These are phyloP conservation scores for Microplitis mediator DNA, from an alignment of 1,140 invertebrate genomes.

Conservation along the genomic window DNA sequence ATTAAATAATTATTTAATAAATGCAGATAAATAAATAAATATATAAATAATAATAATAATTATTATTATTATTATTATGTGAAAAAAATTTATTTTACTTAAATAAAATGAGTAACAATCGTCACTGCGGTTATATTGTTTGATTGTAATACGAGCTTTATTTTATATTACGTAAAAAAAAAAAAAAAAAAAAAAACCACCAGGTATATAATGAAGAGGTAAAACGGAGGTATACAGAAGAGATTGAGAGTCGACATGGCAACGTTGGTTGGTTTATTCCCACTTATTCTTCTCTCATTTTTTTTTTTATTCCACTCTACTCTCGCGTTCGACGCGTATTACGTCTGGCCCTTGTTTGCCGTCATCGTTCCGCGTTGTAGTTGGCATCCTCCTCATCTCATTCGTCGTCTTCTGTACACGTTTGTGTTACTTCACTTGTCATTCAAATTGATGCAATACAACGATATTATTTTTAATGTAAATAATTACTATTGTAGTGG, in stretches of 20 bases:
- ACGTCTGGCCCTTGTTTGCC: constrained; percentile 26
- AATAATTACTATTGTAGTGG: background rate
- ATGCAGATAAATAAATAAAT: no score
- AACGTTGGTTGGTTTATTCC: constrained; percentile 26
- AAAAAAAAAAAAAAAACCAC: background rate
- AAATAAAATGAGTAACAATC: background rate
- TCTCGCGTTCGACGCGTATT: constrained; percentile 13
- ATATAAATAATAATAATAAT: no score
- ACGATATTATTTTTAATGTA: background rate
- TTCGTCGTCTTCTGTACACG: background rate
- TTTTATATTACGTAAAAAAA: no score
- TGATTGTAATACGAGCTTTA: no score
- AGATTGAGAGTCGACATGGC: constrained; percentile 28
- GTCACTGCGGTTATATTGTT: background rate
- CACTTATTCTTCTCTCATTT: background rate
- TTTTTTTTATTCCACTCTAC: background rate
- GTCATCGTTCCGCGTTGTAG: constrained; percentile 26
- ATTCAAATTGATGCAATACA: background rate
- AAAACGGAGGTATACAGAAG: constrained; percentile 14
- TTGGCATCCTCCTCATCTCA: constrained; percentile 10
- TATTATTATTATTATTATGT: no score
- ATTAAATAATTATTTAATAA: background rate
- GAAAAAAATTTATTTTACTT: background rate
- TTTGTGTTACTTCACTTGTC: background rate
- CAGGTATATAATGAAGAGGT: constrained; percentile 11